Percentiles rank a stretch among this genome's conserved stretches.
These are phyloP conservation scores for Pampus argenteus DNA, from an alignment of 2,797 vertebrate genomes.

Conservation along the genomic window DNA sequence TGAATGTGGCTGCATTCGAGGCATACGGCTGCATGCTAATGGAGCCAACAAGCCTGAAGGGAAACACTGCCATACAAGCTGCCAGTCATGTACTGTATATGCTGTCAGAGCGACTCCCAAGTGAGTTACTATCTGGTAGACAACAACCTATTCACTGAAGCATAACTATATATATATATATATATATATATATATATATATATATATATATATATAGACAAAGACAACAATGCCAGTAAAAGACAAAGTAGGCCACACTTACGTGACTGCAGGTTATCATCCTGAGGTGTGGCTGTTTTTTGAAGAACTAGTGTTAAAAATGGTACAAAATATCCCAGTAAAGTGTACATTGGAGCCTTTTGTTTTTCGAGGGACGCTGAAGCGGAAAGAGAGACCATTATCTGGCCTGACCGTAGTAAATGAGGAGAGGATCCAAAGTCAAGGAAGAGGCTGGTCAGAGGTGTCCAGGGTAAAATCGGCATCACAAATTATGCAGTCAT, in stretches of 20 bases:
- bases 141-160: slow-evolving; percentile 16
- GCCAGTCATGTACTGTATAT: slow-evolving; percentile 45
- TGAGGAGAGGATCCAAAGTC: slow-evolving; percentile 32
- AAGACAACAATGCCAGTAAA: neutral
- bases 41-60: slow-evolving; percentile 55
- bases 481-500: slow-evolving; percentile 42
- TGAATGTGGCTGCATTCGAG: slow-evolving; percentile 30
- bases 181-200: too few relatives aligned
- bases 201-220: too few relatives aligned
- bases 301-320: slow-evolving; percentile 77
- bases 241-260: slow-evolving; percentile 56
- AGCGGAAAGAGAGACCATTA: slow-evolving; percentile 64
- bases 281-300: slow-evolving; percentile 64
- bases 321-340: slow-evolving; percentile 71
- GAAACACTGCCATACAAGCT: slow-evolving; percentile 39
- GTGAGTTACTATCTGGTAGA: slow-evolving; percentile 22
- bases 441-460: slow-evolving; percentile 41
- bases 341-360: slow-evolving; percentile 68
- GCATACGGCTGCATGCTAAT: slow-evolving; percentile 46
- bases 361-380: neutral
- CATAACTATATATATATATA: too few relatives aligned
- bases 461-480: slow-evolving; percentile 42
- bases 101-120: slow-evolving; percentile 35
- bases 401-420: neutral
- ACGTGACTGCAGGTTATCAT: slow-evolving; percentile 62